Percentiles rank a stretch among this genome's conserved stretches.
Conservation (phyloP, 2,113 vertebrate species). For the Coreoperca whiteheadi region DNA sequence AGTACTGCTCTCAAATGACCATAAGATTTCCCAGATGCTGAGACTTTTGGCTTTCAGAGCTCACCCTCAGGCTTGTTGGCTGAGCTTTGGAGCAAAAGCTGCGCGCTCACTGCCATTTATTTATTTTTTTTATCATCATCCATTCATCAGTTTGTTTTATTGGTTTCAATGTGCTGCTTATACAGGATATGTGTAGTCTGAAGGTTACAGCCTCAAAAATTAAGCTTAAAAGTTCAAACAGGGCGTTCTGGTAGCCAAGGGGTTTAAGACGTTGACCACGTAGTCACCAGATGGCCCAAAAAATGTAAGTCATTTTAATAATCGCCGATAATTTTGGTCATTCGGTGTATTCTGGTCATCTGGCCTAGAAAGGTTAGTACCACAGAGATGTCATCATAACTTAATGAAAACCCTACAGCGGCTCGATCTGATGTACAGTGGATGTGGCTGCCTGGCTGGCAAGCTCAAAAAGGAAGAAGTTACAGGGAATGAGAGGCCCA, state of each 20-base stretch:
- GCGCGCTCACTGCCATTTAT: neutral
- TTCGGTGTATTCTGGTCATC: neutral
- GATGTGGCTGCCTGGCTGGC: neutral
- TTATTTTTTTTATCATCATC: neutral
- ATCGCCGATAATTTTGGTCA: neutral
- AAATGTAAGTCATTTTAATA: neutral
- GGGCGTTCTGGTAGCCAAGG: neutral
- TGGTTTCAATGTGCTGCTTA: neutral
- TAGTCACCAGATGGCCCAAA: neutral
- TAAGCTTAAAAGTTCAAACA: too few relatives aligned
- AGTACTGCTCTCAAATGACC: neutral
- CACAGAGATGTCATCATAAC: neutral
- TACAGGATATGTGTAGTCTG: neutral
- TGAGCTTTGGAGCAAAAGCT: neutral
- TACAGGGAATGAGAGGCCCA: neutral
- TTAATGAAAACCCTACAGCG: neutral
- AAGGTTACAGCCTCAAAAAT: neutral
- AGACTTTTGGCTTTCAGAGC: neutral
- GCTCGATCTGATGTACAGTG: neutral
- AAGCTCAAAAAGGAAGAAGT: neutral
- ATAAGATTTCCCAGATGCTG: constrained; percentile 1
- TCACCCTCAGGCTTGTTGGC: neutral
- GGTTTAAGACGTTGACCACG: neutral
- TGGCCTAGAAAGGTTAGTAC: neutral
- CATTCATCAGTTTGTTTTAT: neutral